phyloP scores from a whole-genome alignment of 2,888 invertebrate species.

The Eledone cirrhosa region DNA sequence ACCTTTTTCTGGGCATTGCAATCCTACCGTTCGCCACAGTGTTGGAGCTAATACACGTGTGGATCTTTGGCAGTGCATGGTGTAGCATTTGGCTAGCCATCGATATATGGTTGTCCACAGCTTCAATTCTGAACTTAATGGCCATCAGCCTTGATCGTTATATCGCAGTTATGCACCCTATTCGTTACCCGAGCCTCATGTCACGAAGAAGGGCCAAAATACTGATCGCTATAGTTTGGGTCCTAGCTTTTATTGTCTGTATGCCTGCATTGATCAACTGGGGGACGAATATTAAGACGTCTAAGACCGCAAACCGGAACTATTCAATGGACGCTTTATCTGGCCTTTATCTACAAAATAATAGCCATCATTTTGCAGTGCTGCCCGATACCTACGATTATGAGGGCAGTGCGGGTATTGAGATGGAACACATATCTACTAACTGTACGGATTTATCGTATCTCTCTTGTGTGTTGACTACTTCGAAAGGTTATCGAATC shows the following conservation, averaged over 20 bases:
- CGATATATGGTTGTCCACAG: conserved; percentile 99
- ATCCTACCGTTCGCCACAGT: conserved; percentile 96
- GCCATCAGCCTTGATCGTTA: conserved; percentile 90
- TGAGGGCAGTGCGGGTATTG: background rate
- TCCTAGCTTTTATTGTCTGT: conserved; percentile 93
- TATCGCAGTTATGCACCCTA: conserved; percentile 94
- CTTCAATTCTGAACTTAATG: conserved; percentile 93
- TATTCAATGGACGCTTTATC: background rate
- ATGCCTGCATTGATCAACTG: conserved; percentile 95
- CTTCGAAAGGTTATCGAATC: conserved; percentile 84
- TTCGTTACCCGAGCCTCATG: conserved; percentile 90
- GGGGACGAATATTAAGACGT: conserved; percentile 64
- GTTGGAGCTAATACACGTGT: conserved; percentile 78
- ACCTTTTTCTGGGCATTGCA: conserved; percentile 92
- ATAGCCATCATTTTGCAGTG: background rate
- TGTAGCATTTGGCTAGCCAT: conserved; percentile 93
- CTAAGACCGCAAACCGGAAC: background rate
- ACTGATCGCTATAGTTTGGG: conserved; percentile 91
- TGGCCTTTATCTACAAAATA: background rate
- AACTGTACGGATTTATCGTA: conserved; percentile 23
- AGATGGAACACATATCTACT: background rate
- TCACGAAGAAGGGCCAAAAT: conserved; percentile 84
- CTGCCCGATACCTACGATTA: background rate
- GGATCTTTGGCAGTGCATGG: conserved; percentile 97
- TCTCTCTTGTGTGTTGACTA: conserved; percentile 50